A percentile compares a stretch with the other conserved stretches of the same genome.
phyloP scores from a whole-genome alignment of 2,797 vertebrate species.

The Sebastes trivittatus region DNA sequence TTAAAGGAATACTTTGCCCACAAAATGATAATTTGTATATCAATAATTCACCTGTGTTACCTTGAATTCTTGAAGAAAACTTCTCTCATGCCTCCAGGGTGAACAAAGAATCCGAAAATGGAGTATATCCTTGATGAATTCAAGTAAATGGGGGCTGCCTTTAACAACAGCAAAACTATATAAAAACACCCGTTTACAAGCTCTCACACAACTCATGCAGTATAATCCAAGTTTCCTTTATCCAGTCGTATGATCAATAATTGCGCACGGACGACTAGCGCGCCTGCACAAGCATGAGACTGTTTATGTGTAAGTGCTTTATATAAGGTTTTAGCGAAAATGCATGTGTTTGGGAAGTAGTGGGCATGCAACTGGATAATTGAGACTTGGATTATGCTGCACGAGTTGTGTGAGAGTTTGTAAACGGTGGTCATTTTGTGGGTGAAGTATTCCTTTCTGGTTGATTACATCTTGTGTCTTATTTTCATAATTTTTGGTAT shows the following conservation, averaged over 20 bases:
- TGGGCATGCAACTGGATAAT: neutral
- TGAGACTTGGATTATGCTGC: neutral
- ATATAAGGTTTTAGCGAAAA: neutral
- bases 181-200: neutral
- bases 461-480: neutral
- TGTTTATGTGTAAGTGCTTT: neutral
- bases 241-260: neutral
- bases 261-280: neutral
- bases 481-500: neutral
- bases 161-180: too few relatives aligned
- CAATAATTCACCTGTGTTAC: neutral
- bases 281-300: neutral
- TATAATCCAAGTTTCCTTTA: neutral
- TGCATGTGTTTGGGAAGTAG: too few relatives aligned
- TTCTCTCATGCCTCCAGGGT: too few relatives aligned
- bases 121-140: too few relatives aligned
- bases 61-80: too few relatives aligned
- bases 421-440: neutral
- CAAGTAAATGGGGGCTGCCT: neutral
- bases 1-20: neutral
- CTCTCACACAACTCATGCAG: neutral
- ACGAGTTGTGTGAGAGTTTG: neutral
- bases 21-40: neutral
- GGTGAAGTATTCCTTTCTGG: neutral
- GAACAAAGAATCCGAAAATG: too few relatives aligned